Base-by-base conservation (phyloP, 2,888 invertebrate species). In the Crepidodera aurea region DNA sequence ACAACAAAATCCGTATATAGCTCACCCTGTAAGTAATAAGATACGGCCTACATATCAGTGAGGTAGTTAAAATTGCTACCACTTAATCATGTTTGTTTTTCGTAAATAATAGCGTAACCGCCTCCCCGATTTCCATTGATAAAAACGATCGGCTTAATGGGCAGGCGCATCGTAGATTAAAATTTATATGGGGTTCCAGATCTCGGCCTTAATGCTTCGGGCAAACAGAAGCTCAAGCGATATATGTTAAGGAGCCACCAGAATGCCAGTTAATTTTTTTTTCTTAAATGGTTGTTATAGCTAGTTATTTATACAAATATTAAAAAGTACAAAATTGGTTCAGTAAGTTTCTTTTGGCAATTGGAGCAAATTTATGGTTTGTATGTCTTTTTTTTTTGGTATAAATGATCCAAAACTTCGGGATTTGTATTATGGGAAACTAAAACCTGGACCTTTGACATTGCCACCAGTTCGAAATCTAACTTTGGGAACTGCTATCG, bases 81-180 rank as follows among this genome's bases (percentile, higher is more conserved):
- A 72, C 73, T 74, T 74, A 71, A 75, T 75, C 75, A 74, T 72
- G 71, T 73, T 72, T 71, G 68, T 72, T 73, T 73, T 71, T 70
- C 71, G 67, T 69, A 69, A 73, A 72, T 74, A 75, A 74, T 73
- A 69, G 68, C 65, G 69, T 67, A 37, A 67, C 70, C 70, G 74
- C 73, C 74, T 72, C 69, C 69, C 65, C 66, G 69, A 55, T 59
- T 54, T 40, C 64, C 62, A 71, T 69, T 67, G 70, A 73, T 71
- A 71, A 73, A 71, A 71, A 57, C 53, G 6, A 25, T 48, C 15
- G 46, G 2, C 37, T 13, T 37, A 18, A 40, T 18, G 40, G 40
- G 15, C 40, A 5, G 40, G 15, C 40, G n/a, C n/a, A n/a, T n/a
- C n/a, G 18, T 40, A 40, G 18, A 37, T 8, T 40, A 18, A 12